These are phyloP conservation scores for Scaptomyza hsui DNA, from an alignment of 1,140 invertebrate genomes.

Conservation along the genomic window DNA sequence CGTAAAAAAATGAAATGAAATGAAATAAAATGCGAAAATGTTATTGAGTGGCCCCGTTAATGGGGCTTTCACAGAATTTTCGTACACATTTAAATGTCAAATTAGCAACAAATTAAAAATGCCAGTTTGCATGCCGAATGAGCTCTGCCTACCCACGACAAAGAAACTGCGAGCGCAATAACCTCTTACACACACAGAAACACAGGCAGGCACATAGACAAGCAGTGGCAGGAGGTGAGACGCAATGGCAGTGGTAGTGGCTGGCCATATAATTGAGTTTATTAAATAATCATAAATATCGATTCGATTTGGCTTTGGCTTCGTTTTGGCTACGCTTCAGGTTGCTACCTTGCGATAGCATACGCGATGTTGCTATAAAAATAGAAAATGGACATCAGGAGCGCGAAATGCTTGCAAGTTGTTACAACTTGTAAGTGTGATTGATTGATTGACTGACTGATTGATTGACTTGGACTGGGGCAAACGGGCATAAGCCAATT, in stretches of 20 bases:
- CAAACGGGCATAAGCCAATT: conserved; percentile 37
- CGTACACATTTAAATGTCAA: conserved; percentile 65
- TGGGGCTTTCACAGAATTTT: conserved; percentile 38
- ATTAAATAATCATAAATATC: conserved; percentile 83
- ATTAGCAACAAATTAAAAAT: conserved; percentile 75
- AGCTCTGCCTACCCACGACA: conserved; percentile 14
- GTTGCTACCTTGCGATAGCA: not conserved
- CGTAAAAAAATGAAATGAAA: conserved; percentile 9
- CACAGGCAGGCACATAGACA: not conserved
- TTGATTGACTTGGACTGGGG: conserved; percentile 22
- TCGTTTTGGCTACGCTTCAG: conserved; percentile 14
- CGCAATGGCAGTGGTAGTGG: conserved; percentile 32
- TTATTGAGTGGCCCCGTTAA: conserved; percentile 33
- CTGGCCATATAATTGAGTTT: conserved; percentile 69
- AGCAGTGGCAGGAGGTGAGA: conserved; percentile 5
- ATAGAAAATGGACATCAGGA: conserved; percentile 50
- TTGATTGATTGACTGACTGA: conserved; percentile 47
- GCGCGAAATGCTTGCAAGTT: conserved; percentile 59
- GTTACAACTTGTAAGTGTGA: conserved; percentile 35
- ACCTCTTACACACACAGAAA: conserved; percentile 30
- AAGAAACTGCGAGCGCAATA: conserved; percentile 54
- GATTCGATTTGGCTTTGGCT: conserved; percentile 46
- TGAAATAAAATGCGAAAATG: conserved; percentile 1
- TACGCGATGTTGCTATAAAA: conserved; percentile 36
- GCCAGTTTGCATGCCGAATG: conserved; percentile 57